phyloP scores from a whole-genome alignment of 2,888 invertebrate species.

The Entomobrya proxima region DNA sequence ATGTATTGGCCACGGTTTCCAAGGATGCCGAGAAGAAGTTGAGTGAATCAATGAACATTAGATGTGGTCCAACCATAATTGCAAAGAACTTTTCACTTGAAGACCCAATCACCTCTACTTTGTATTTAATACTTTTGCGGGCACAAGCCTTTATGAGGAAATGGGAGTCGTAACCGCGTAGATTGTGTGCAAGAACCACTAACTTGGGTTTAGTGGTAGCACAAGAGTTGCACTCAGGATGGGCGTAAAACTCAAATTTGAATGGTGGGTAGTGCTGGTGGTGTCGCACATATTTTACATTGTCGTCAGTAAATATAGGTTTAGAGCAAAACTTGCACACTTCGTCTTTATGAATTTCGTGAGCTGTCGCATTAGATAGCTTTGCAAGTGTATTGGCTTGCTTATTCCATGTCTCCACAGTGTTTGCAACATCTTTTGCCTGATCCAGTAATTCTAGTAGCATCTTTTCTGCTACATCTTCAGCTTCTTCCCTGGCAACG shows the following conservation, averaged over 20 bases:
- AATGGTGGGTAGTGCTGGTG: not conserved
- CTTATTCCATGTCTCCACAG: too few relatives aligned
- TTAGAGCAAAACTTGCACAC: too few relatives aligned
- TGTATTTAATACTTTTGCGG: not conserved
- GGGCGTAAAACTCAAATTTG: not conserved
- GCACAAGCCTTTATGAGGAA: not conserved
- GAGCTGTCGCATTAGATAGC: too few relatives aligned
- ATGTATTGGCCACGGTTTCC: not conserved
- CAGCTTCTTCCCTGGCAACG: too few relatives aligned
- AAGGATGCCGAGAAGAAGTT: not conserved
- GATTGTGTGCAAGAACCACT: not conserved
- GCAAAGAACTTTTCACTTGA: not conserved
- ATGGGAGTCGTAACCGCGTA: not conserved
- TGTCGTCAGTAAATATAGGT: not conserved
- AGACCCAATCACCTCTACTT: not conserved
- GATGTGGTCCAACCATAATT: not conserved
- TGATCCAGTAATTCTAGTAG: too few relatives aligned
- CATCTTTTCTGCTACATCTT: too few relatives aligned
- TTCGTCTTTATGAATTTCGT: too few relatives aligned
- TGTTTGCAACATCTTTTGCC: too few relatives aligned
- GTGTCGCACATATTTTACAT: not conserved
- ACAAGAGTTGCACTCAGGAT: not conserved
- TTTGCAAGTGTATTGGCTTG: too few relatives aligned
- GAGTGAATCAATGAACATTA: not conserved
- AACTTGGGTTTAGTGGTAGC: not conserved